Percentiles rank a stretch among this genome's conserved stretches.
Conservation (phyloP, 37 sponge, comb jelly and placozoan species). For the Cliona cf. orientalis region DNA sequence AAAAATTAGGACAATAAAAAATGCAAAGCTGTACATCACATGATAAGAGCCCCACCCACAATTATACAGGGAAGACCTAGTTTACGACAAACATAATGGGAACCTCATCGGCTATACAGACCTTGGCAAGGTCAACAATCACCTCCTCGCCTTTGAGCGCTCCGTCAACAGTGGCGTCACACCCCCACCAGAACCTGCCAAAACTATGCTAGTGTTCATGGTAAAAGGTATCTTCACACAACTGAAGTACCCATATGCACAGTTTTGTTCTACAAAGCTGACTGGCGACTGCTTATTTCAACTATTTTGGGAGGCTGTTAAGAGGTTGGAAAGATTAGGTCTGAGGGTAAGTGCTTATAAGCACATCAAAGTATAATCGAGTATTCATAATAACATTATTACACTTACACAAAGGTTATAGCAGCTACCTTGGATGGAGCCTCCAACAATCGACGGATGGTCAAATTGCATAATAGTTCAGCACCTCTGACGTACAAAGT, state of each 20-base stretch:
- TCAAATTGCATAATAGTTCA: too few species aligned
- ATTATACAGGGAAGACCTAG: constrained; percentile 4
- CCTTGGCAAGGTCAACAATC: constrained; percentile 1
- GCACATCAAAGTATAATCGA: too few species aligned
- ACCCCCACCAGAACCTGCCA: not conserved
- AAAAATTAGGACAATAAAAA: too few species aligned
- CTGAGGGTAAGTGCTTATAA: too few species aligned
- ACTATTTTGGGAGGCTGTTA: not conserved
- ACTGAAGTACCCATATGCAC: not conserved
- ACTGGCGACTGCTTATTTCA: not conserved
- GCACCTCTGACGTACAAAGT: too few species aligned
- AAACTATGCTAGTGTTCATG: not conserved
- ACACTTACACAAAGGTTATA: too few species aligned
- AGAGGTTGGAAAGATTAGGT: not conserved
- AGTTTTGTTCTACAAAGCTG: not conserved
- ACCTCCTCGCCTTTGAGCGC: not conserved
- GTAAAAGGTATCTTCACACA: not conserved
- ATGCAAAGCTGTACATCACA: too few species aligned
- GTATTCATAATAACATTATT: too few species aligned
- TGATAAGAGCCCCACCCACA: too few species aligned
- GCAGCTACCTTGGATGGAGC: too few species aligned
- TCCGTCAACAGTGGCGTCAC: not conserved
- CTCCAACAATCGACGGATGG: too few species aligned
- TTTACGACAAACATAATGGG: not conserved
- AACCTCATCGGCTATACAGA: not conserved